phyloP scores from a whole-genome alignment of 2,888 invertebrate genomes.

The Caenorhabditis sinica region DNA sequence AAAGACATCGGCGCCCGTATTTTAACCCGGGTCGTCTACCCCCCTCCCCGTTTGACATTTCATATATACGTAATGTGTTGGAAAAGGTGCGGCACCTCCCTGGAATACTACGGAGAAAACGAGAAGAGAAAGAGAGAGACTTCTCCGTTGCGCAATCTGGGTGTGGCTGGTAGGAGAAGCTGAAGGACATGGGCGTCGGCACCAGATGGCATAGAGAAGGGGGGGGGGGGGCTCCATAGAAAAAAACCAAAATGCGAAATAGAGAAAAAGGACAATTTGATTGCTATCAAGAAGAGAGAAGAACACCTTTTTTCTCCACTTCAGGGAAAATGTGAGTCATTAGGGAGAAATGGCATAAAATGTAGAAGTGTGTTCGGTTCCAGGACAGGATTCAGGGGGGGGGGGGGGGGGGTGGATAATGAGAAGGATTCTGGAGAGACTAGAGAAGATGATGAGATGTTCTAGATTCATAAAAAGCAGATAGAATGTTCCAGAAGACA shows the following conservation, averaged over 20 bases:
- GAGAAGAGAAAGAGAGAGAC: neutral
- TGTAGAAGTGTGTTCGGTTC: neutral
- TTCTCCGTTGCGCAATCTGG: conserved; percentile 1
- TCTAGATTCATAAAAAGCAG: neutral
- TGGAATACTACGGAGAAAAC: neutral
- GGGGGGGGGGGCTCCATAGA: neutral
- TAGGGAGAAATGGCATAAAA: neutral
- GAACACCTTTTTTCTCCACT: neutral
- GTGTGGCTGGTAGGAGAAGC: conserved; percentile 13
- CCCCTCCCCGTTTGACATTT: conserved; percentile 16
- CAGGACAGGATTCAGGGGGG: neutral
- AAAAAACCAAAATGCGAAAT: neutral
- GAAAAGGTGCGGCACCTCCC: conserved; percentile 18
- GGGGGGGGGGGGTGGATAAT: neutral
- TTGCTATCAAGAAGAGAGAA: conserved; percentile 28
- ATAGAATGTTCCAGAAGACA: neutral
- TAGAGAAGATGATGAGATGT: no score
- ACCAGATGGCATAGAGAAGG: neutral
- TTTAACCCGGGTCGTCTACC: neutral
- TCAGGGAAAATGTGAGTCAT: conserved; percentile 9
- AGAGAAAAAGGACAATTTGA: neutral
- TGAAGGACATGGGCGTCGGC: conserved; percentile 4
- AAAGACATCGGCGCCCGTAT: neutral
- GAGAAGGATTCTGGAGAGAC: neutral
- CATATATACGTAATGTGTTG: conserved; percentile 40